Base-by-base conservation (phyloP, 2,113 vertebrate species). In the Varanus salvator region DNA sequence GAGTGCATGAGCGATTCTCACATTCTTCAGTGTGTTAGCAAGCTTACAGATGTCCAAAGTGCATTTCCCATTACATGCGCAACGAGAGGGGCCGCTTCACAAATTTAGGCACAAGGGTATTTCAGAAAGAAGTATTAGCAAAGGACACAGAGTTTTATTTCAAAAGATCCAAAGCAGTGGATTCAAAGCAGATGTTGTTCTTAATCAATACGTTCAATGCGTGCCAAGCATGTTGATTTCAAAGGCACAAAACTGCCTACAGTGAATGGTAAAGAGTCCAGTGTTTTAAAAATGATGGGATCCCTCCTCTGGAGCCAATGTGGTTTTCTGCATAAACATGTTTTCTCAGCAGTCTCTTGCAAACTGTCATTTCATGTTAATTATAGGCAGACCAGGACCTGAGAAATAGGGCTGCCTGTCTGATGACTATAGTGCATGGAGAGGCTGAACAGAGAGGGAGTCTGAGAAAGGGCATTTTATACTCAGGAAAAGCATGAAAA, bases 331-430 rank as follows among this genome's bases (percentile, higher is more conserved):
- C 34, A 3, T 88, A 94, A 93, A 64, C 89, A 89, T 15, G 54
- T 92, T 92, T 94, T 92, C 85, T 80, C 80, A 81, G n/a, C 50
- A 81, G 64, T 81, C 74, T 90, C 88, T 86, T 77, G 44, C 69
- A 95, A 38, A 52, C 87, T 94, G 60, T 6, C 25, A 96, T 84
- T 96, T 95, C 86, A 90, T 80, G 66, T 78, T 78, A 95, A 95
- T 94, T 71, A 90, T 4, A 89, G 75, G 29, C 25, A 48, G 86
- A 74, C 15, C 57, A 8, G 66, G 72, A 57, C 91, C 87, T 87
- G 60, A 87, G 85, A 94, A 93, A 91, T 66, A 91, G 50, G 38
- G 17, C 93, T 66, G 84, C 82, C 91, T 54, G 21, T 88, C n/a
- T 86, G 91, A 80, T 66, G 85, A 31, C 6, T 12, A 57, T 7